A percentile compares a stretch with the other conserved stretches of the same genome.
Evolutionary conservation across 1,140 invertebrate species (phyloP).

Genomic region (Megalopta genalis): DNA sequence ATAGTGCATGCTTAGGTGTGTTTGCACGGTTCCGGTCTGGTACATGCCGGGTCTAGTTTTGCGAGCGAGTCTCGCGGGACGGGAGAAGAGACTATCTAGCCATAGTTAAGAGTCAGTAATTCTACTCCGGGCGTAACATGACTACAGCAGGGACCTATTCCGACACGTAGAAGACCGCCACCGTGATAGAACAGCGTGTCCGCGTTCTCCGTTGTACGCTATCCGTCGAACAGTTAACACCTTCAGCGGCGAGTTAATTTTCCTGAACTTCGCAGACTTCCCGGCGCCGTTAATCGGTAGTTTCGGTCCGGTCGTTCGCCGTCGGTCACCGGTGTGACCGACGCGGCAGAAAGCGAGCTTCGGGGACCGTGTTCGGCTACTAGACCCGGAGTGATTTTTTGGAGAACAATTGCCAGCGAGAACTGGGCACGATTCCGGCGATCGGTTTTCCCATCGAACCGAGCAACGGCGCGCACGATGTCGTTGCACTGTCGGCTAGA

Average conservation of each 20-base stretch:
- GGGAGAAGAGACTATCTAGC: slow-evolving; percentile 46
- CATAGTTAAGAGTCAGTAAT: slow-evolving; percentile 49
- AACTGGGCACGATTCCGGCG: too few species aligned
- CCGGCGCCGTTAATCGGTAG: too few species aligned
- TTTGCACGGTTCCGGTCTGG: slow-evolving; percentile 57
- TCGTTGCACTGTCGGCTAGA: neutral
- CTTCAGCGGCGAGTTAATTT: too few species aligned
- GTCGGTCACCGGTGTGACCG: too few species aligned
- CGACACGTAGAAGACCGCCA: slow-evolving; percentile 10
- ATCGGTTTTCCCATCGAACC: too few species aligned
- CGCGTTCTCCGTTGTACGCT: neutral
- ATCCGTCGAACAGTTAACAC: neutral
- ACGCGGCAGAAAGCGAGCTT: too few species aligned
- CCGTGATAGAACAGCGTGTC: neutral
- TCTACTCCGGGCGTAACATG: slow-evolving; percentile 58
- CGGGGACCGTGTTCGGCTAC: too few species aligned
- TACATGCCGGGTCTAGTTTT: slow-evolving; percentile 49
- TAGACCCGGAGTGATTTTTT: too few species aligned
- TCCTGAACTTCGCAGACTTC: too few species aligned
- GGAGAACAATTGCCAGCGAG: too few species aligned
- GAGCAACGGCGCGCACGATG: neutral
- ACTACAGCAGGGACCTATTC: slow-evolving; percentile 16
- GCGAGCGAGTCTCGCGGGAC: slow-evolving; percentile 46
- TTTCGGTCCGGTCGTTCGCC: too few species aligned
- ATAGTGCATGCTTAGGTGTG: slow-evolving; percentile 4